These are phyloP conservation scores for Vanacampus margaritifer DNA, from an alignment of 2,113 vertebrate species.

Conservation along the genomic window DNA sequence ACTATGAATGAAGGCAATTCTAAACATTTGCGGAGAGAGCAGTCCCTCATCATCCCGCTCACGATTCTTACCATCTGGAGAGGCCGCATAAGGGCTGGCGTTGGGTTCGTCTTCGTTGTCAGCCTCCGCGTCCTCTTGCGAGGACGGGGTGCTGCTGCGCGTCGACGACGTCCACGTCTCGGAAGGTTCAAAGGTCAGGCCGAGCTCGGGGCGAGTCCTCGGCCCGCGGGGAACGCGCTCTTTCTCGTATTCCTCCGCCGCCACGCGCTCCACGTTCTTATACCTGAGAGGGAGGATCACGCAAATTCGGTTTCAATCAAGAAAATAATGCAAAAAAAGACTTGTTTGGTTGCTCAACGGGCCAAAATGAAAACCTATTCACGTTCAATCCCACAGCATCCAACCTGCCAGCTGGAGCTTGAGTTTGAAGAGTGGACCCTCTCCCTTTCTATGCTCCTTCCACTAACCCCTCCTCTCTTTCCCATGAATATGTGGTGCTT, in stretches of 20 bases:
- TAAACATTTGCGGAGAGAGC: too few relatives aligned
- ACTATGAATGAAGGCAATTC: too few relatives aligned
- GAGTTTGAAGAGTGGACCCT: constrained; percentile 25
- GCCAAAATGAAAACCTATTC: neutral
- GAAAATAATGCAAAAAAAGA: neutral
- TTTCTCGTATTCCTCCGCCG: constrained; percentile 85
- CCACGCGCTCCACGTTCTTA: constrained; percentile 89
- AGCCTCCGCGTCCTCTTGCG: constrained; percentile 71
- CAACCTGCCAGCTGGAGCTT: constrained; percentile 42
- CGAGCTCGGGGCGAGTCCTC: constrained; percentile 77
- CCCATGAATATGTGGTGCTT: constrained; percentile 63
- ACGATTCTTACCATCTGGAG: constrained; percentile 58
- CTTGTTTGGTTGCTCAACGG: neutral
- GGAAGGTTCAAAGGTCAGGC: constrained; percentile 76
- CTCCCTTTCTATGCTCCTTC: constrained; percentile 20
- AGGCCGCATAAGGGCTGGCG: constrained; percentile 39
- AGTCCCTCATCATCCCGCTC: neutral
- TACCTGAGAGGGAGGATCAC: constrained; percentile 74
- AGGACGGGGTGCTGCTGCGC: constrained; percentile 70
- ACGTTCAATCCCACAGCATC: constrained; percentile 14
- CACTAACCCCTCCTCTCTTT: constrained; percentile 46
- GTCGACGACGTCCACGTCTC: constrained; percentile 69
- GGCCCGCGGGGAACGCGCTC: constrained; percentile 71
- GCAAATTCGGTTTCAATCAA: neutral
- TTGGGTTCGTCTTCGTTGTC: constrained; percentile 55